phyloP scores from a whole-genome alignment of 2,113 vertebrate species.

The Alligator mississippiensis region DNA sequence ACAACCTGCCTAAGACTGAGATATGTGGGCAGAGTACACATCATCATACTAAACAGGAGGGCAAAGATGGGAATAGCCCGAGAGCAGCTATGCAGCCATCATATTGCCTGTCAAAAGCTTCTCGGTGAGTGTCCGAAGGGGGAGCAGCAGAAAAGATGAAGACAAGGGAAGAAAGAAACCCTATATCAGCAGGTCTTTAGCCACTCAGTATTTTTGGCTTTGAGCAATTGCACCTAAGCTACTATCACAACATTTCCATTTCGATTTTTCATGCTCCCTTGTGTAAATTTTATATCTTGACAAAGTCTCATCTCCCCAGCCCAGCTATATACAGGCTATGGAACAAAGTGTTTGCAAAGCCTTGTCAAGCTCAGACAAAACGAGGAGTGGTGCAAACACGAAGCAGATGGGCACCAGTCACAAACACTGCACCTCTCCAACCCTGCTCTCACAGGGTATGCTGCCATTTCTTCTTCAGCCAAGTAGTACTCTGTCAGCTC shows the following conservation, averaged over 20 bases:
- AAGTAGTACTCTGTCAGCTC: accelerated
- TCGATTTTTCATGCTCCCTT: background rate
- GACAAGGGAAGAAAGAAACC: background rate
- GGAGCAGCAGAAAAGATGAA: background rate
- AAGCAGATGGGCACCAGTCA: background rate
- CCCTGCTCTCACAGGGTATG: background rate
- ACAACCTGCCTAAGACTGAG: background rate
- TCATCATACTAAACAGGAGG: background rate
- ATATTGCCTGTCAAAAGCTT: background rate
- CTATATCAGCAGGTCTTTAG: background rate
- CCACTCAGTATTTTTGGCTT: background rate
- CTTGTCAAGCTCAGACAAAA: background rate
- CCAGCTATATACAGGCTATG: background rate
- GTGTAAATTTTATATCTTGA: background rate
- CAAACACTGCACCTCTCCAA: background rate
- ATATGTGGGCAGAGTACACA: background rate
- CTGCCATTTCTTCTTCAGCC: background rate
- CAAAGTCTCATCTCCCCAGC: background rate
- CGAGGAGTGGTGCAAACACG: background rate
- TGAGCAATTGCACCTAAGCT: background rate
- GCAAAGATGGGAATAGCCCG: background rate
- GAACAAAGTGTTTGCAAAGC: background rate
- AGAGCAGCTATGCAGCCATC: background rate
- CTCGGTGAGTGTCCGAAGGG: background rate
- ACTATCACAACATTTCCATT: background rate